Evolutionary conservation across 2,113 vertebrate genomes (phyloP).

Genomic region (Noturus placidus): DNA sequence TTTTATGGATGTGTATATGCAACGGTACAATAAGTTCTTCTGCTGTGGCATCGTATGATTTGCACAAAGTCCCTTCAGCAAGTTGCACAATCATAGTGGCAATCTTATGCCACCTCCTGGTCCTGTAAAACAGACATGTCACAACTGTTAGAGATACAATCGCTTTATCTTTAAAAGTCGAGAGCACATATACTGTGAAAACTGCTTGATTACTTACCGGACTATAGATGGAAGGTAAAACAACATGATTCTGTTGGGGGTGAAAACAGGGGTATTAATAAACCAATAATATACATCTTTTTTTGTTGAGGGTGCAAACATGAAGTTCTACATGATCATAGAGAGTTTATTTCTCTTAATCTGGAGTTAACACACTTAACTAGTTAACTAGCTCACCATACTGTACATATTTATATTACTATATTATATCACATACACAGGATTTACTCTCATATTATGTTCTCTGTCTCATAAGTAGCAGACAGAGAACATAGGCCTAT

Average conservation of each 20-base stretch:
- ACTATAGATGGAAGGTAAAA: background rate
- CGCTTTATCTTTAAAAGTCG: background rate
- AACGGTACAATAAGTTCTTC: conserved; percentile 70
- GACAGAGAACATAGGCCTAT: background rate
- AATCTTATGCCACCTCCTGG: conserved; percentile 27
- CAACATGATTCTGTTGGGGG: background rate
- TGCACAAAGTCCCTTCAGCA: conserved; percentile 46
- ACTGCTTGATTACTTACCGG: background rate
- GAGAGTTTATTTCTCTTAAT: background rate
- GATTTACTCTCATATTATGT: background rate
- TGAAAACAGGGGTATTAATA: background rate
- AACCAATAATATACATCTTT: background rate
- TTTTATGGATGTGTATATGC: conserved; percentile 18
- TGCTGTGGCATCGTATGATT: conserved; percentile 62
- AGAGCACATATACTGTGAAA: background rate
- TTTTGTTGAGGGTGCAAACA: background rate
- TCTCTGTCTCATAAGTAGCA: background rate
- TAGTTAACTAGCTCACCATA: background rate
- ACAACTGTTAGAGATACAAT: background rate
- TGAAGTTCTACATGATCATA: background rate
- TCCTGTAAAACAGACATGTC: conserved; percentile 54
- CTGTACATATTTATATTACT: background rate
- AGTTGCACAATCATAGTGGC: conserved; percentile 36
- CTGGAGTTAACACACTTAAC: background rate
- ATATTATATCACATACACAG: background rate